Conservation (phyloP, 2,113 vertebrate species). For the Pedetes capensis region DNA sequence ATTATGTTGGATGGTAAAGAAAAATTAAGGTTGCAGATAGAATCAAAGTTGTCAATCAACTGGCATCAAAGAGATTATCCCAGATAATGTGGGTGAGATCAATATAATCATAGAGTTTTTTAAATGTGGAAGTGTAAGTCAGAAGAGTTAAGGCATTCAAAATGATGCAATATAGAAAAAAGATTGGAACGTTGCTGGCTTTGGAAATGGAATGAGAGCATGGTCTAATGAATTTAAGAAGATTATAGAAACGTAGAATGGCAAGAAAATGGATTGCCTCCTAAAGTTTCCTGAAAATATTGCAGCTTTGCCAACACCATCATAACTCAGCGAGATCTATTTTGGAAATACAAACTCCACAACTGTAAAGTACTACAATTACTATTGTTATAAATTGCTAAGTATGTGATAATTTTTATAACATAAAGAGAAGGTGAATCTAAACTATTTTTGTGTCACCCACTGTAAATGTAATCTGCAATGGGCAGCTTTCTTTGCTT, state of each 20-base stretch:
- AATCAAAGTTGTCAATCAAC: neutral
- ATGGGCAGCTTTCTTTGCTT: neutral
- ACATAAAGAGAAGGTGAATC: no score
- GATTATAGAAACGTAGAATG: neutral
- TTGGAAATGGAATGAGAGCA: neutral
- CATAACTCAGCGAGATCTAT: neutral
- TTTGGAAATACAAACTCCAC: neutral
- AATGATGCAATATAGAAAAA: neutral
- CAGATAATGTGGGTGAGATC: neutral
- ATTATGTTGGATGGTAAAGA: neutral
- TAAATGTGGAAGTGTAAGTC: neutral
- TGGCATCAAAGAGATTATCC: neutral
- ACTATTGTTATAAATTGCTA: neutral
- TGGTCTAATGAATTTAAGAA: no score
- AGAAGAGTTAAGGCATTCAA: neutral
- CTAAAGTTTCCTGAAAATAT: neutral
- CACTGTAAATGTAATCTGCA: neutral
- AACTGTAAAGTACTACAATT: neutral
- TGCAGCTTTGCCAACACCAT: no score
- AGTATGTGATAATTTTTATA: neutral
- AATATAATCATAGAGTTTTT: neutral
- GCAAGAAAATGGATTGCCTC: neutral
- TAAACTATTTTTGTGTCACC: neutral
- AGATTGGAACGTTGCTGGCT: no score
- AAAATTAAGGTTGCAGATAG: no score